Conservation (phyloP, 1,140 invertebrate genomes). For the Aleiodes sp. region DNA sequence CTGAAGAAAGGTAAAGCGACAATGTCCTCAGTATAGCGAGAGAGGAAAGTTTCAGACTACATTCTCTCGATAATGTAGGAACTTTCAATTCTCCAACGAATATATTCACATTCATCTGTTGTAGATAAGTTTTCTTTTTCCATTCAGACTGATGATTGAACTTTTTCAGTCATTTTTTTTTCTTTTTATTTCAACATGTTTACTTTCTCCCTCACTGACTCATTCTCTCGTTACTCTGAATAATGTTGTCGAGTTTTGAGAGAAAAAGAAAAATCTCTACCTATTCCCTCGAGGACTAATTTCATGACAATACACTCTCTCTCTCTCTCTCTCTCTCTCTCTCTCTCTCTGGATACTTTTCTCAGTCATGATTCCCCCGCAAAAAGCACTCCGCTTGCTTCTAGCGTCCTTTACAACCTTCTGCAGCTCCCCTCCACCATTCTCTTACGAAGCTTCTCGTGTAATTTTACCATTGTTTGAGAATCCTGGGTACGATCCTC, state of each 20-base stretch:
- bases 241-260: conserved; percentile 8
- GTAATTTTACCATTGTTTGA: conserved; percentile 7
- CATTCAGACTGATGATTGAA: no score
- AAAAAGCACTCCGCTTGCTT: background rate
- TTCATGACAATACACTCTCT: conserved; percentile 20
- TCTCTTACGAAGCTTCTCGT: background rate
- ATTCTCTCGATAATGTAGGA: background rate
- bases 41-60: background rate
- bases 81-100: background rate
- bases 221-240: background rate
- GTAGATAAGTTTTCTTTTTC: no score
- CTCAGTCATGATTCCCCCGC: background rate
- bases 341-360: conserved; percentile 4
- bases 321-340: background rate
- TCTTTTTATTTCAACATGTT: background rate
- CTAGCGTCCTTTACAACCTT: conserved; percentile 23
- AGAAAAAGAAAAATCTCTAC: background rate
- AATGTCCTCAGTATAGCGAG: background rate
- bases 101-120: no score
- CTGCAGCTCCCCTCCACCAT: background rate
- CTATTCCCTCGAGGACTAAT: conserved; percentile 29
- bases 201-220: no score
- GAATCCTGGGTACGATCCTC: background rate
- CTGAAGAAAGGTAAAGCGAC: background rate
- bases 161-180: no score